Evolutionary conservation across 2,888 invertebrate species (phyloP), one percentile per base, ranked within the genome.

Genomic region (Trachelus tabidus): DNA sequence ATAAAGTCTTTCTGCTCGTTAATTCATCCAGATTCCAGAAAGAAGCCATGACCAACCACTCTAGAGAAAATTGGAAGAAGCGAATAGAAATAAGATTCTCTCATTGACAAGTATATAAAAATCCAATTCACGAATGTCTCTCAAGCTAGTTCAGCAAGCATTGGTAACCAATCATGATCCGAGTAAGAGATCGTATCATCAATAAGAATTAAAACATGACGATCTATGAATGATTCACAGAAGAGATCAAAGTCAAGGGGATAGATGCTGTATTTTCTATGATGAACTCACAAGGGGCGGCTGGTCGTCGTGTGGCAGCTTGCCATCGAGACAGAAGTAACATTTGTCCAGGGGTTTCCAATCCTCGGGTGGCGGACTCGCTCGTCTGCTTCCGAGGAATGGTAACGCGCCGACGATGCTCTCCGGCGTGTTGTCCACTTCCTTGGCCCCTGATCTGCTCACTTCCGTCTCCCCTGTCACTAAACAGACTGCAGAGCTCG

Each of bases 281-380:
- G 56, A 56, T 23, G 23, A 78, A 92, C 93, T 93, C 89, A 94
- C 93, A 92, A 93, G 92, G 87, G 93, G 93, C 91, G 93, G 92
- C 91, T 93, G 93, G 85, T 92, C 89, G 90, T 92, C 90, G 92
- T 93, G 91, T 91, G 93, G 89, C 92, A 95, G 93, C 92, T 95
- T 95, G 92, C 95, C 95, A 94, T 95, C 94, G 91, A 95, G 95
- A 92, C 96, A 97, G 92, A 96, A 96, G 94, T 96, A 95, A 92
- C 96, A 97, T 94, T 96, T 96, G 92, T 95, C 95, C 91, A 95
- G 94, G 87, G 96, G 96, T 92, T 95, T 95, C 96, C 96, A 97
- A 92, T 96, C 96, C 90, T 92, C 90, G 77, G 91, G 91, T 76
- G 91, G 91, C 81, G 91, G 91, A 84, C 91, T 91, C 82, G 85